These are phyloP conservation scores for Ashinkailepas kermadecensis DNA, from an alignment of 2,888 invertebrate species.

Conservation along the genomic window DNA sequence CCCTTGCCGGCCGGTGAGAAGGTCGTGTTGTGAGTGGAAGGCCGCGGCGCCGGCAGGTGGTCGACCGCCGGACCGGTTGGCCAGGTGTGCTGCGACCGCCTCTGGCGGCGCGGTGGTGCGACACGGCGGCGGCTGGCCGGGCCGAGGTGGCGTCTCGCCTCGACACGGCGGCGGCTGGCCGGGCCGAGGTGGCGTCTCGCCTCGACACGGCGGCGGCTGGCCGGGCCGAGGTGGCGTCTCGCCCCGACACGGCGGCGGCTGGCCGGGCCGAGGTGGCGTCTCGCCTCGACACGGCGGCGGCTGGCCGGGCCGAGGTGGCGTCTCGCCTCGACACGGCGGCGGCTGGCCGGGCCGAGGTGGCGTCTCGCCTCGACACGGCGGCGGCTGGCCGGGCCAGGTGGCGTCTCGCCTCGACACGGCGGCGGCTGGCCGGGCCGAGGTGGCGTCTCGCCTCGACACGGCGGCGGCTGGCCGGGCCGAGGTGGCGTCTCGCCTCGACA, in stretches of 20 bases:
- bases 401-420: too few species aligned
- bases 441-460: too few species aligned
- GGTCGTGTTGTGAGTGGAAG: background rate
- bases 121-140: background rate
- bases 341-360: too few species aligned
- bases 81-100: background rate
- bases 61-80: background rate
- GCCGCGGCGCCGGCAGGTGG: background rate
- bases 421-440: too few species aligned
- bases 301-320: too few species aligned
- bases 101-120: background rate
- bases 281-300: too few species aligned
- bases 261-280: too few species aligned
- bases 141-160: background rate
- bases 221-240: background rate
- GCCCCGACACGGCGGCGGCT: background rate
- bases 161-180: background rate
- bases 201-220: background rate
- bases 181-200: background rate
- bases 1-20: background rate
- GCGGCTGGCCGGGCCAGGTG: too few species aligned
- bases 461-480: too few species aligned
- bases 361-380: too few species aligned
- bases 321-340: too few species aligned
- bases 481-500: too few species aligned